Base-by-base conservation (phyloP, 2,888 invertebrate genomes). In the Drosophila anomalata region DNA sequence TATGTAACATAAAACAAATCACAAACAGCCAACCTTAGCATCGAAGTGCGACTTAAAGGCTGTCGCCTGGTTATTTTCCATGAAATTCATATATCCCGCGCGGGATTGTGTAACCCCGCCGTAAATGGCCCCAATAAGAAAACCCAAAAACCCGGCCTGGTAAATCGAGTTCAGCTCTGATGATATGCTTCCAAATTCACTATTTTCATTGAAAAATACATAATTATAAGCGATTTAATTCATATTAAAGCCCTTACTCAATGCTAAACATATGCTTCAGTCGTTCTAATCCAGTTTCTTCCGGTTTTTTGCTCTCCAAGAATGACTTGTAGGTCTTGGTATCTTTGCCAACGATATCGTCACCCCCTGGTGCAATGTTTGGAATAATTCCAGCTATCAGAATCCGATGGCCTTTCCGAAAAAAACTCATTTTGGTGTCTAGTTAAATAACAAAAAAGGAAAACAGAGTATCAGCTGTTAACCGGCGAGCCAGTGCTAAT, bases 41-140 rank as follows among this genome's bases (percentile, higher is more conserved):
- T 95, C 94, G 7, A 94, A 89, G 70, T 95, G 94, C 54, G 93
- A 93, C 53, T 91, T 91, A 89, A 95, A 96, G 53, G 93, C 92
- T 3, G 96, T 95, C 8, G 96, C 96, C 92, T 96, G 94, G 91
- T 96, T 96, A 73, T 93, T 95, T 89, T 94, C 94, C 90, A 96
- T 94, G 78, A 96, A 96, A 79, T 94, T 92, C 44, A 94, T 73
- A 81, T 95, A 95, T 1, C 95, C 93, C 3, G 89, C 87, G 76
- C 93, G 92, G 11, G 95, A 94, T 75, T 92, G 91, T 2, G 93
- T 88, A 81, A 95, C 92, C 26, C 96, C 96, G 55, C 96, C 96
- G 84, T 94, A 93, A 46, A 94, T 75, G 0, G 92, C 94, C 14
- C 96, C 96, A 22, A 94, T 62, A 48, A 95, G 92, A 3, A 93